These are phyloP conservation scores for Benitochromis conjunctus DNA, from an alignment of 2,113 vertebrate genomes.

Conservation along the genomic window DNA sequence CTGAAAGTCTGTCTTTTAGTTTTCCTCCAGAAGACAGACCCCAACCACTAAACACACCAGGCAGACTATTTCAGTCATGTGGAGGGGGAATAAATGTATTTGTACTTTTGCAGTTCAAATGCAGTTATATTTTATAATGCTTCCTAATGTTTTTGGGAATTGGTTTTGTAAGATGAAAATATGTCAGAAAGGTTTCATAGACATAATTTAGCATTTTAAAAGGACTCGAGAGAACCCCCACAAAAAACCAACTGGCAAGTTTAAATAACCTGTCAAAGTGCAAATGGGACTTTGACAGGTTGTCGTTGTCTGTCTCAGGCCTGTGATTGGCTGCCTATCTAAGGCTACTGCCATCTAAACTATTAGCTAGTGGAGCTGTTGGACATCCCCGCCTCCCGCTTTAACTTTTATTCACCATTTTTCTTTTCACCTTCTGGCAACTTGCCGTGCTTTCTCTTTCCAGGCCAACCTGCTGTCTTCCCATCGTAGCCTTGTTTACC, in stretches of 20 bases:
- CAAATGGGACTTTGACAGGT: not conserved
- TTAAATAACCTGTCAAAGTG: not conserved
- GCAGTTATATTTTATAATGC: not conserved
- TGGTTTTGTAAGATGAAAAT: not conserved
- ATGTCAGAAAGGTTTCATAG: no score
- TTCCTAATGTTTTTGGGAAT: not conserved
- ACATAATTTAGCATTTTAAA: not conserved
- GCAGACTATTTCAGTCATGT: not conserved
- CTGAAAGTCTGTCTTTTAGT: not conserved
- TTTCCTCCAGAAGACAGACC: not conserved
- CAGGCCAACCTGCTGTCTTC: slow-evolving; percentile 97
- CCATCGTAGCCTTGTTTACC: slow-evolving; percentile 88
- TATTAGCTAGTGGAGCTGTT: not conserved
- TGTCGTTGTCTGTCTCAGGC: not conserved
- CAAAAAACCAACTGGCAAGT: not conserved
- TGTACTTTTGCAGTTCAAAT: not conserved
- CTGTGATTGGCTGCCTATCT: not conserved
- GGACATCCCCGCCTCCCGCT: not conserved
- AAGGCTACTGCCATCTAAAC: not conserved
- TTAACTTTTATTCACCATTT: not conserved
- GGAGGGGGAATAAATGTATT: not conserved
- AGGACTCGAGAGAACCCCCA: not conserved
- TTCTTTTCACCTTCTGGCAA: not conserved
- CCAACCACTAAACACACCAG: not conserved
- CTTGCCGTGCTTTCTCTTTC: not conserved